A percentile compares a stretch with the other conserved stretches of the same genome.
Evolutionary conservation across 2,888 invertebrate species (phyloP).

Genomic region (Geophilus truncorum): DNA sequence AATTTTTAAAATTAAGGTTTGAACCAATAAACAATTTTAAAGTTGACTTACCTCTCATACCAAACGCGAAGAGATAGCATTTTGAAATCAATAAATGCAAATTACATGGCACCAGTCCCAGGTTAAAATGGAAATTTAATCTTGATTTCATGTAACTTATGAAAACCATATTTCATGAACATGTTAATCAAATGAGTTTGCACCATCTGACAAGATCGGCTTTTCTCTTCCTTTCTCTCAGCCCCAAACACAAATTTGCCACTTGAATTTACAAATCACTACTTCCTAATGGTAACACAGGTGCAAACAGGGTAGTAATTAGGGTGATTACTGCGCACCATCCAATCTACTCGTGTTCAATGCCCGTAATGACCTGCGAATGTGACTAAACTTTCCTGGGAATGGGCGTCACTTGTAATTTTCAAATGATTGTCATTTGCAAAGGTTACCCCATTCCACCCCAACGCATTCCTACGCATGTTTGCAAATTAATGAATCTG

Average conservation of each 20-base stretch:
- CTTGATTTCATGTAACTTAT: neutral
- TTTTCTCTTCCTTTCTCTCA: neutral
- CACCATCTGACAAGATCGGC: neutral
- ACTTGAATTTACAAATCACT: neutral
- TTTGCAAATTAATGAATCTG: neutral
- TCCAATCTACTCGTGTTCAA: constrained; percentile 16
- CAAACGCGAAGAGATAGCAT: neutral
- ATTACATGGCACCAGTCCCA: neutral
- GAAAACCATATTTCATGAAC: neutral
- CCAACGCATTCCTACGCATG: neutral
- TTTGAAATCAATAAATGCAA: constrained; percentile 1
- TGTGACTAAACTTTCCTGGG: neutral
- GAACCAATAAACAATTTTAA: neutral
- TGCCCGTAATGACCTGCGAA: neutral
- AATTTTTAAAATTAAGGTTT: neutral
- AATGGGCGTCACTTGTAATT: neutral
- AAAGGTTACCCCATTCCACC: too few species aligned
- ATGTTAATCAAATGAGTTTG: neutral
- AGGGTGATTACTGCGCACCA: neutral
- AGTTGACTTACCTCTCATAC: neutral
- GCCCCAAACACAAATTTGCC: neutral
- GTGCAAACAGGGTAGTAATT: neutral
- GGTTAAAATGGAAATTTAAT: constrained; percentile 11
- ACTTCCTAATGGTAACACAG: constrained; percentile 3
- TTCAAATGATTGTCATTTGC: neutral